Base-by-base conservation (phyloP, 1,140 invertebrate genomes). In the Zophobas atratus region DNA sequence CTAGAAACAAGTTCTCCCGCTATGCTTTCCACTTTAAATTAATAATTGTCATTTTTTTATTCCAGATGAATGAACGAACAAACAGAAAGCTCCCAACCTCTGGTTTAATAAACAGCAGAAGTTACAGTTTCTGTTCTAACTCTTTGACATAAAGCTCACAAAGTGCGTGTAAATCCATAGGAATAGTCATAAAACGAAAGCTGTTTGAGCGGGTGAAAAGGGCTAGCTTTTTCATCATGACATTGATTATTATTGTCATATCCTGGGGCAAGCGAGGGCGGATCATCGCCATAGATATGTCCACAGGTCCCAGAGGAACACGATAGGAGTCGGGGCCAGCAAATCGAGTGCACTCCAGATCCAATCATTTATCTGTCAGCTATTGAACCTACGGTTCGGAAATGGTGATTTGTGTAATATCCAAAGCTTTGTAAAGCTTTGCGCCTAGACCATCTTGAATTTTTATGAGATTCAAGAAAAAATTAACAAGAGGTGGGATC, bases 201-300 rank as follows among this genome's bases (percentile, higher is more conserved):
- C 38, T n/a, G 49, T 51, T 20, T 4, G 49, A 51, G 49, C 49
- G 49, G 49, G 49, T 63, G 57, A 67, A 67, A 67, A 20, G 39
- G 60, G 60, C 38, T 63, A 67, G 60, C 60, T 67, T 67, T 67
- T 67, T 67, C 60, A 67, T 67, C 60, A 41, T 67, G 60, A 67
- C 60, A 67, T 67, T 67, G 60, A 67, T 67, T 67, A 46, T 67
- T 38, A 67, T 67, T 67, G 60, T 67, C 60, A 67, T 67, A 43
- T 43, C 60, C 60, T 43, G 60, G 60, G 60, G 60, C 60, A 67
- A 67, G 43, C 60, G 60, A 67, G 60, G 60, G 60, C 39, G 60
- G 39, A 67, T 67, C 60, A 63, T 63, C 57, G 57, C 57, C 57
- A 67, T 67, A 67, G 60, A 67, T 67, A 67, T 67, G 60, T 67